Conservation (phyloP, 2,797 vertebrate genomes). For the Tamandua tetradactyla region DNA sequence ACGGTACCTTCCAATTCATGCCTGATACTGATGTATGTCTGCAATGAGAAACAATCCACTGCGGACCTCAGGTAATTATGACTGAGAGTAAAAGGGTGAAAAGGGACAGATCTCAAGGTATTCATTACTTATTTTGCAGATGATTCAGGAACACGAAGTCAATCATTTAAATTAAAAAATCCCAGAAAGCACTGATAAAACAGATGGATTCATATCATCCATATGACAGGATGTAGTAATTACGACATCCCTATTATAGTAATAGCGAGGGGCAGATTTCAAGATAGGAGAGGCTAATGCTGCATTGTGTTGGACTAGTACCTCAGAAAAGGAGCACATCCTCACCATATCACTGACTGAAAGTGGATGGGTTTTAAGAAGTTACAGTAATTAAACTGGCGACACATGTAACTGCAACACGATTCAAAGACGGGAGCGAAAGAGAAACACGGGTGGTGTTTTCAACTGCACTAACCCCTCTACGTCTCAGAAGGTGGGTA, state of each 20-base stretch:
- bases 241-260: not conserved
- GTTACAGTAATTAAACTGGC: not conserved
- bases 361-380: not conserved
- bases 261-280: not conserved
- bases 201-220: constrained; percentile 59
- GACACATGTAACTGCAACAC: not conserved
- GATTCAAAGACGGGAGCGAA: not conserved
- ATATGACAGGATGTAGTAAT: not conserved
- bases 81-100: not conserved
- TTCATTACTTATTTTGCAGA: constrained; percentile 41
- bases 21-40: not conserved
- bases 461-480: fast-evolving
- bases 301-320: not conserved
- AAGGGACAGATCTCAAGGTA: constrained; percentile 47
- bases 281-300: not conserved
- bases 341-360: not conserved
- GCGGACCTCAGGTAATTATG: constrained; percentile 52
- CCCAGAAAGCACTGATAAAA: constrained; percentile 38
- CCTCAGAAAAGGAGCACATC: not conserved
- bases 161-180: constrained; percentile 72
- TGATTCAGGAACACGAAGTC: constrained; percentile 41
- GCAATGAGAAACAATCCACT: not conserved
- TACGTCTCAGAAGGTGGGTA: no score
- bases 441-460: fast-evolving
- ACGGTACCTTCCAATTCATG: fast-evolving